A percentile compares a stretch with the other conserved stretches of the same genome.
Evolutionary conservation across 2,888 invertebrate species (phyloP).

Genomic region (Nemurella pictetii): DNA sequence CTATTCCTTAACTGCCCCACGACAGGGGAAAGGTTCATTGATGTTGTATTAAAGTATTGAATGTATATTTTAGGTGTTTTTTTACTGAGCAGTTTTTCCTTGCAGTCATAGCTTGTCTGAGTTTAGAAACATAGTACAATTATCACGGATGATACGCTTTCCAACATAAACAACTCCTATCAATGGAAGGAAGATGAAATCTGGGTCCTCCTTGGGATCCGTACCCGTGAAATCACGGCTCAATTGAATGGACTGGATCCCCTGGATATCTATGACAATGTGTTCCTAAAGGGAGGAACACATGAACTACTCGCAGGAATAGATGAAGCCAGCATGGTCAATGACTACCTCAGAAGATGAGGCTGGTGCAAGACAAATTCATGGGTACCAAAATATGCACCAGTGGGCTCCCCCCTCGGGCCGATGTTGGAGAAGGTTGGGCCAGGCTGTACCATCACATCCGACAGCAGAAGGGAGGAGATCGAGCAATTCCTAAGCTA

Average conservation of each 20-base stretch:
- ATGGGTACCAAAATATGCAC: not conserved
- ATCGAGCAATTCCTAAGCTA: not conserved
- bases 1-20: too few species aligned
- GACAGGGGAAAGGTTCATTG: too few species aligned
- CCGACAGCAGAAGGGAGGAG: not conserved
- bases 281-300: not conserved
- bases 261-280: not conserved
- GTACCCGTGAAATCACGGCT: not conserved
- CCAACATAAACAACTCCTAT: not conserved
- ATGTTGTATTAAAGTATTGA: too few species aligned
- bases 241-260: not conserved
- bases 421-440: not conserved
- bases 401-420: not conserved
- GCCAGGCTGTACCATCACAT: not conserved
- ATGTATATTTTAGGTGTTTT: too few species aligned
- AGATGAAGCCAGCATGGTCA: not conserved
- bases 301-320: not conserved
- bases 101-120: too few species aligned
- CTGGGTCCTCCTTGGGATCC: not conserved
- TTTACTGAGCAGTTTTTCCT: too few species aligned
- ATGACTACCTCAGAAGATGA: not conserved
- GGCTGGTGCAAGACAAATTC: not conserved
- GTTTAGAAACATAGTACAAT: too few species aligned
- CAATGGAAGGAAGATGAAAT: not conserved
- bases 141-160: not conserved